Conservation (phyloP, 2,113 vertebrate species). For the Ibidorhyncha struthersii region DNA sequence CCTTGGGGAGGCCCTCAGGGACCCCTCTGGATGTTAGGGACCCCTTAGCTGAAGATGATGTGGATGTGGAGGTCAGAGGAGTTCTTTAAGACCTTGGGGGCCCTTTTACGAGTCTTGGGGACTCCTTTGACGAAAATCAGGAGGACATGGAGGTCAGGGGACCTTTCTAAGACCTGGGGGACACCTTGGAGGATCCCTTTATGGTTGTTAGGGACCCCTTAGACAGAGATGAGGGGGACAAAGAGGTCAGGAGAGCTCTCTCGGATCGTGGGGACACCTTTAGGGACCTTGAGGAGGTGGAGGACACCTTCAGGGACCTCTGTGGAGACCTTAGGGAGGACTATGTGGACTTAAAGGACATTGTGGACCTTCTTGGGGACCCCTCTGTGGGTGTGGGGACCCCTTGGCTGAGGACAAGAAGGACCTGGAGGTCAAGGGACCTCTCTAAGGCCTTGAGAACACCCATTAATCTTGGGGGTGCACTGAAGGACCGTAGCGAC, state of each 20-base stretch:
- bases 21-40: not conserved
- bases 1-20: not conserved
- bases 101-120: not conserved
- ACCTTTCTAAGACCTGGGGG: not conserved
- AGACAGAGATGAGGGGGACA: not conserved
- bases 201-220: not conserved
- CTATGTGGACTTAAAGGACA: not conserved
- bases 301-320: not conserved
- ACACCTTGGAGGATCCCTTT: not conserved
- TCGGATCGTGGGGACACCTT: too few species aligned
- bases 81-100: not conserved
- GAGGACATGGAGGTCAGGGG: not conserved
- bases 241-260: not conserved
- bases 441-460: not conserved
- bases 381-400: not conserved
- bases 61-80: not conserved
- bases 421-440: not conserved
- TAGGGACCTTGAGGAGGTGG: not conserved
- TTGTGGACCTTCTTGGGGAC: not conserved
- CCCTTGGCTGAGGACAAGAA: not conserved
- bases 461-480: not conserved
- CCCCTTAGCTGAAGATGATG: too few species aligned
- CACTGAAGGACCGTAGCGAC: rapidly evolving
- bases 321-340: not conserved
- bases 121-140: not conserved